phyloP scores from a whole-genome alignment of 2,797 vertebrate species.

The Peromyscus eremicus region DNA sequence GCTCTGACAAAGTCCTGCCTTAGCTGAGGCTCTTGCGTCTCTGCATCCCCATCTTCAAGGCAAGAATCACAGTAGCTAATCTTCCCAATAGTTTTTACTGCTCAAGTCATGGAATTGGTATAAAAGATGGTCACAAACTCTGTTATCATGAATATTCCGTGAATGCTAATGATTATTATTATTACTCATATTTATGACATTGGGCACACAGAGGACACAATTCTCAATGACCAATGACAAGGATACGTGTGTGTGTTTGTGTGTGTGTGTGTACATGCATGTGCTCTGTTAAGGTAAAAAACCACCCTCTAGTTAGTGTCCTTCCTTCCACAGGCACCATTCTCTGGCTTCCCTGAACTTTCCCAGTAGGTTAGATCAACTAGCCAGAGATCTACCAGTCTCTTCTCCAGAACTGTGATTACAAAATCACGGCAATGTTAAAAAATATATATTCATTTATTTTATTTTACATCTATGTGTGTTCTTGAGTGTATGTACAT shows the following conservation, averaged over 20 bases:
- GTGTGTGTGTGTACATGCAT: neutral
- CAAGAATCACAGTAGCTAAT: neutral
- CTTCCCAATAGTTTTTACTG: neutral
- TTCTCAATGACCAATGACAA: neutral
- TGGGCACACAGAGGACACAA: neutral
- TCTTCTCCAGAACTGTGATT: neutral
- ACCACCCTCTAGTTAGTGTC: neutral
- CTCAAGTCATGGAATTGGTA: neutral
- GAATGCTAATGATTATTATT: neutral
- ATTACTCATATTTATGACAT: neutral
- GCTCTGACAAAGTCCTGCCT: neutral
- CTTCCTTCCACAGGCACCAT: neutral
- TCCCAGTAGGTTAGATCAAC: neutral
- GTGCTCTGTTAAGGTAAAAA: neutral
- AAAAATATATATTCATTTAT: neutral
- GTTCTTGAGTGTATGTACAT: neutral
- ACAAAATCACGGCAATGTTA: neutral
- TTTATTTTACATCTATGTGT: neutral
- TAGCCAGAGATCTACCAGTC: neutral
- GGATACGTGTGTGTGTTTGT: neutral
- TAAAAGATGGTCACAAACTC: neutral
- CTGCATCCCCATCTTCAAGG: neutral
- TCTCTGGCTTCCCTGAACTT: neutral
- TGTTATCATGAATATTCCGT: neutral
- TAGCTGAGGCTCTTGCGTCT: neutral